phyloP scores from a whole-genome alignment of 2,888 invertebrate species.

The Tetragnatha montana region DNA sequence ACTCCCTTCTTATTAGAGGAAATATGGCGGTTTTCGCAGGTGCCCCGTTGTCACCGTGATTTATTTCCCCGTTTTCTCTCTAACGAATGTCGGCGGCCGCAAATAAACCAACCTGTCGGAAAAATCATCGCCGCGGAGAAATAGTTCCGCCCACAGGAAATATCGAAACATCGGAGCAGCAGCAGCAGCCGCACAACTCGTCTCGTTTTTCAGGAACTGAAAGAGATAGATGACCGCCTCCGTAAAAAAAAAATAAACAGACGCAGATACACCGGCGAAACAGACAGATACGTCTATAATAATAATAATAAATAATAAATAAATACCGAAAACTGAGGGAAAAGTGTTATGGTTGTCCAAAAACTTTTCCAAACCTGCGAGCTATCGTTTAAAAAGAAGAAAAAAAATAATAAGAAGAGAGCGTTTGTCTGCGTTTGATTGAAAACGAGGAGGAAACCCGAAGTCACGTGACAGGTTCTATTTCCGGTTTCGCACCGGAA shows the following conservation, averaged over 20 bases:
- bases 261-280: conserved; percentile 18
- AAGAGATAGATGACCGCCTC: conserved; percentile 57
- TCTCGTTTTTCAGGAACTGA: conserved; percentile 64
- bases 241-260: conserved; percentile 8
- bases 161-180: conserved; percentile 16
- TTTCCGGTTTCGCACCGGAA: conserved; percentile 67
- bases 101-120: too few relatives aligned
- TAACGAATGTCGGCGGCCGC: too few relatives aligned
- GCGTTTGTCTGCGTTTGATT: conserved; percentile 63
- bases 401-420: conserved; percentile 58
- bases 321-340: conserved; percentile 27
- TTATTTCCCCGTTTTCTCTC: too few relatives aligned
- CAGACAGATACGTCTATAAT: conserved; percentile 47
- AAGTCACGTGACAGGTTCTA: conserved; percentile 63
- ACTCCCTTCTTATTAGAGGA: too few relatives aligned
- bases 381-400: conserved; percentile 55
- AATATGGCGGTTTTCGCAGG: too few relatives aligned
- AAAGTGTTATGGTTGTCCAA: conserved; percentile 9
- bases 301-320: neutral
- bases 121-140: neutral
- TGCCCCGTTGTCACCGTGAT: too few relatives aligned
- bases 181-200: conserved; percentile 39
- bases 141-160: neutral
- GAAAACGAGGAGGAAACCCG: conserved; percentile 53
- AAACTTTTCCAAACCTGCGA: neutral